Evolutionary conservation across 1,140 invertebrate genomes (phyloP), one percentile per base, ranked within the genome.

Genomic region (Drosophila nannoptera): DNA sequence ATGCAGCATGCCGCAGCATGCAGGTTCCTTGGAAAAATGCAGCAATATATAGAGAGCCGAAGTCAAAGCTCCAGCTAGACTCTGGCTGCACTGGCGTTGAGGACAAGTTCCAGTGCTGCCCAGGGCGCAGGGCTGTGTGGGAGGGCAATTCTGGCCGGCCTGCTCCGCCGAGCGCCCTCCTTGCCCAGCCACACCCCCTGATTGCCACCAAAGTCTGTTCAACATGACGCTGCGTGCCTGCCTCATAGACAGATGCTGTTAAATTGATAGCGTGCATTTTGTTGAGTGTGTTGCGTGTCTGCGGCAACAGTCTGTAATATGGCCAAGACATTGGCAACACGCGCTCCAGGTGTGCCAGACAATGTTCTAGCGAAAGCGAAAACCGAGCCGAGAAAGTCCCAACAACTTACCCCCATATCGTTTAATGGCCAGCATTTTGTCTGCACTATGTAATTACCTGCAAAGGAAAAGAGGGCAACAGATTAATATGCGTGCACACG

Each of bases 231-330:
- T 14, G 40, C 32, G 31, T 65, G 67, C 76, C 84, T 76, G 76
- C 76, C 73, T 76, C 80, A 83, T 83, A 83, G 80, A 83, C 80
- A 80, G 80, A 83, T 84, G 80, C 80, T 83, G 80, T 84, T 83
- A 84, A 84, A 80, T 84, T 83, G 76, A 83, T 83, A 83, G 80
- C 80, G 73, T 78, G 78, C 73, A 52, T 70, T 72, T 56, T 46
- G 42, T 29, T 40, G 48, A 49, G 46, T 63, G 42, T 73, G 53
- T 40, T 78, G 80, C 69, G 69, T 83, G 80, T 83, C 75, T 56
- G 42, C 52, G 61, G 69, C 40, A 43, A 43, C 14, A 22, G 22
- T 22, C 22, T 22, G 22, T 70, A 66, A 71, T 64, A 56, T 66
- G 67, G 35, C 56, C 56, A 70, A 72, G 54, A 59, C 53, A 45